A percentile compares a stretch with the other conserved stretches of the same genome.
phyloP scores from a whole-genome alignment of 2,113 vertebrate genomes.

The Passer domesticus region DNA sequence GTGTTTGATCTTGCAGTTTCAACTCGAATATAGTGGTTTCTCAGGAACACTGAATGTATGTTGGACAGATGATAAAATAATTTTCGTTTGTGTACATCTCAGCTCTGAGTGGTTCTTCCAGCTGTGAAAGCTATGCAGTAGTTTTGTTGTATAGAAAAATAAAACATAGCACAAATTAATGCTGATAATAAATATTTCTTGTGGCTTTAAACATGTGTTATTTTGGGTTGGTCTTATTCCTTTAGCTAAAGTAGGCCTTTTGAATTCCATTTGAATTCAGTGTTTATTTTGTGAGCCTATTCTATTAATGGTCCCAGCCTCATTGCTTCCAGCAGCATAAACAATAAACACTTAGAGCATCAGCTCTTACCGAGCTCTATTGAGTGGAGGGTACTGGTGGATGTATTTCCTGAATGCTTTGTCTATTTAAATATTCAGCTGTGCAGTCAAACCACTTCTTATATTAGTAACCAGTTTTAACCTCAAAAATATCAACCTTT shows the following conservation, averaged over 20 bases:
- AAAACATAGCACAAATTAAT: slow-evolving; percentile 16
- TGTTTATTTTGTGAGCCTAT: not conserved
- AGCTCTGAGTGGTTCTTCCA: slow-evolving; percentile 57
- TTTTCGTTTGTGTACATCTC: slow-evolving; percentile 40
- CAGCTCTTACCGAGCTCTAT: not conserved
- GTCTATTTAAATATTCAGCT: slow-evolving; percentile 42
- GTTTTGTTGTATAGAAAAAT: slow-evolving; percentile 45
- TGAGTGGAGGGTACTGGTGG: not conserved
- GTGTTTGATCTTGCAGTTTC: slow-evolving; percentile 39
- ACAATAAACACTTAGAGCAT: not conserved
- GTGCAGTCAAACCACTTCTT: slow-evolving; percentile 36
- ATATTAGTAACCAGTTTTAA: not conserved
- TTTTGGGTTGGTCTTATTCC: slow-evolving; percentile 51
- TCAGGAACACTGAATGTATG: slow-evolving; percentile 47
- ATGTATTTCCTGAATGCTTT: slow-evolving; percentile 21
- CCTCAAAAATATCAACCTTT: slow-evolving; percentile 12
- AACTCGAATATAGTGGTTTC: slow-evolving; percentile 14
- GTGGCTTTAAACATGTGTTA: slow-evolving; percentile 25
- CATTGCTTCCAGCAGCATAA: slow-evolving; percentile 21
- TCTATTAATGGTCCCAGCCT: not conserved
- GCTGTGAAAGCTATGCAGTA: slow-evolving; percentile 58
- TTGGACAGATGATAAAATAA: slow-evolving; percentile 32
- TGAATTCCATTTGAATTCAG: not conserved
- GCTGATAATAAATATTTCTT: slow-evolving; percentile 54
- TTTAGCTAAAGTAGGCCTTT: not conserved